Evolutionary conservation across 2,113 vertebrate species (phyloP).

Genomic region (Gallinago jamesoni): DNA sequence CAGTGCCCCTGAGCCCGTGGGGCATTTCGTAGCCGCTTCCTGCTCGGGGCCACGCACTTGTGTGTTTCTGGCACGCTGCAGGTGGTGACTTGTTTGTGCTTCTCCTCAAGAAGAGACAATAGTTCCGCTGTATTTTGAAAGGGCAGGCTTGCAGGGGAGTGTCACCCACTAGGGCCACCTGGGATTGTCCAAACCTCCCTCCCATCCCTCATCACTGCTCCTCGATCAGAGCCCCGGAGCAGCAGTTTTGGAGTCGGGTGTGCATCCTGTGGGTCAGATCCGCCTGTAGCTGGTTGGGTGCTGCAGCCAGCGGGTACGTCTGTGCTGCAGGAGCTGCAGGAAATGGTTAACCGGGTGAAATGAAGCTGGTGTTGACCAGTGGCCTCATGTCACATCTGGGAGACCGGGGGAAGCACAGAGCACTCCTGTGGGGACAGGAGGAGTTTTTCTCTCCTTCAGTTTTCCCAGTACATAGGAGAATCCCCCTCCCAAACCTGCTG

Average conservation of each 20-base stretch:
- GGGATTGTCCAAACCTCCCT: background rate
- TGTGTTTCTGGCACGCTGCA: fast-evolving
- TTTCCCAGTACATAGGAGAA: background rate
- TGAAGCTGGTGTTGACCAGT: fast-evolving
- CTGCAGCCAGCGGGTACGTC: fast-evolving
- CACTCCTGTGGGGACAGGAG: background rate
- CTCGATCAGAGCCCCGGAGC: background rate
- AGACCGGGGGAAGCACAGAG: background rate
- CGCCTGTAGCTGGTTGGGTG: background rate
- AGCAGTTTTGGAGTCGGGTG: background rate
- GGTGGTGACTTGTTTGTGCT: background rate
- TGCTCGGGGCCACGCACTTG: fast-evolving
- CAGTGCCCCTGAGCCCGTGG: fast-evolving
- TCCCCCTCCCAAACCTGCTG: background rate
- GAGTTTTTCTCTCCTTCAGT: background rate
- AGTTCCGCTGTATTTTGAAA: background rate
- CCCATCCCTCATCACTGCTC: fast-evolving
- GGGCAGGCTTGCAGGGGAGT: background rate
- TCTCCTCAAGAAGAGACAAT: background rate
- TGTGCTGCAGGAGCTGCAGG: background rate
- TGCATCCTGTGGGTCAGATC: fast-evolving
- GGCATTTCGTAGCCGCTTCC: background rate
- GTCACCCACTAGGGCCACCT: fast-evolving
- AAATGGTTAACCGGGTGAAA: background rate
- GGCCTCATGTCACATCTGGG: fast-evolving